Base-by-base conservation (phyloP, 2,888 invertebrate species). In the Aleiodes leptofemur region DNA sequence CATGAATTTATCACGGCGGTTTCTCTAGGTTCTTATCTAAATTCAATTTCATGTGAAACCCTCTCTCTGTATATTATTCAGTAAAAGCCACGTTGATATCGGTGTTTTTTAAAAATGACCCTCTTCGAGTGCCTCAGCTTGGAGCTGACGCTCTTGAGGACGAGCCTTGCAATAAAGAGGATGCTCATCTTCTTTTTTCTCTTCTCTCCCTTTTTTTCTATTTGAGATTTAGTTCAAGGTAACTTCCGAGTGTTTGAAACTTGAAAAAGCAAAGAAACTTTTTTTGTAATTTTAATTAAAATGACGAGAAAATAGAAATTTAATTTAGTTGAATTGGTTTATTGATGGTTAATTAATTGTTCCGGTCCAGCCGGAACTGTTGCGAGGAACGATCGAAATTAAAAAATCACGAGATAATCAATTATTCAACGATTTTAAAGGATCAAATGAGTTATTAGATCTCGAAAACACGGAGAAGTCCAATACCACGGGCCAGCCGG, bases 81-180 rank as follows among this genome's bases (percentile, higher is more conserved):
- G 72, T 87, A 87, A 69, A 82, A 83, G 23, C 87, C 87, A n/a
- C 86, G 84, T 29, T 84, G 81, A 69, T 86, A 87, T 73, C 87
- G 85, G 31, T 82, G 84, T 53, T 82, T 86, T 61, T 83, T 83
- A 1, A 86, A 78, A 53, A 87, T 79, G 34, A 79, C 82, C 55
- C 83, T 78, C 53, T 74, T 82, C 43, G 87, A 82, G 34, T 82
- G 74, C 29, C 85, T 82, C 77, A 85, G 78, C 77, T 84, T 87
- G 13, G 78, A 81, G 29, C 83, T 79, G 68, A 87, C 74, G 4
- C 83, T 82, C 76, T 82, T 79, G 11, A 85, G 56, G 4, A 82
- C 83, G 8, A 88, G 74, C 23, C 84, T 84, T 50, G 86, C 86
- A 31, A 88, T 71, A 61, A 87, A 87, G 31, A 85, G 69, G 73